Percentiles rank a stretch among this genome's conserved stretches.
Evolutionary conservation across 2,797 vertebrate species (phyloP).

Genomic region (Cossypha caffra): DNA sequence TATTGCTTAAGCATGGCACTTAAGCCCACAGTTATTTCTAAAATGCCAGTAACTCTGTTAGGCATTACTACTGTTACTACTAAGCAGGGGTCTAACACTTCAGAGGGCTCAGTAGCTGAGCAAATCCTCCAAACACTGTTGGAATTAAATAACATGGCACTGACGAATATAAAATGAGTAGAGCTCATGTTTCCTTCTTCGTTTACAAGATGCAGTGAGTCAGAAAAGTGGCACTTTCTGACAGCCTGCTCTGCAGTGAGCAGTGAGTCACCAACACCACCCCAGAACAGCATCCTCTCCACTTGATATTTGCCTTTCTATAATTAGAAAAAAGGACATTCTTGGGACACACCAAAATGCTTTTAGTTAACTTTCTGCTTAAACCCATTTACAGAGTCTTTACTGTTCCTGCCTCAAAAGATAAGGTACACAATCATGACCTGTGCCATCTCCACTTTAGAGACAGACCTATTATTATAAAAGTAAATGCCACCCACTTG

Average conservation of each 20-base stretch:
- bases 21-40: background rate
- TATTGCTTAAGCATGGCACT: background rate
- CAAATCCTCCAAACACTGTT: background rate
- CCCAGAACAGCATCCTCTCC: background rate
- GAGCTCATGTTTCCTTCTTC: background rate
- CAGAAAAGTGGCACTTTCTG: conserved; percentile 35
- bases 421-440: background rate
- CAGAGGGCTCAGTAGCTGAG: background rate
- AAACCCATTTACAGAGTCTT: conserved; percentile 1
- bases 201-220: conserved; percentile 45
- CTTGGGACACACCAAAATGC: background rate
- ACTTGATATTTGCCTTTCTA: conserved; percentile 34
- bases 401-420: background rate
- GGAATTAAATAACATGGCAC: conserved; percentile 5
- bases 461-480: background rate
- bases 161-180: background rate
- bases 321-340: conserved; percentile 33
- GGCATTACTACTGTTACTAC: background rate
- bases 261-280: conserved; percentile 24
- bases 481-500: conserved; percentile 39
- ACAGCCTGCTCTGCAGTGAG: conserved; percentile 12
- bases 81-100: background rate
- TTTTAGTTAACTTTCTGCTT: conserved; percentile 11
- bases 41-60: background rate
- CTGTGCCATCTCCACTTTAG: background rate